Evolutionary conservation across 2,797 vertebrate genomes (phyloP), one percentile per base, ranked within the genome.

Genomic region (Tangara arthus): DNA sequence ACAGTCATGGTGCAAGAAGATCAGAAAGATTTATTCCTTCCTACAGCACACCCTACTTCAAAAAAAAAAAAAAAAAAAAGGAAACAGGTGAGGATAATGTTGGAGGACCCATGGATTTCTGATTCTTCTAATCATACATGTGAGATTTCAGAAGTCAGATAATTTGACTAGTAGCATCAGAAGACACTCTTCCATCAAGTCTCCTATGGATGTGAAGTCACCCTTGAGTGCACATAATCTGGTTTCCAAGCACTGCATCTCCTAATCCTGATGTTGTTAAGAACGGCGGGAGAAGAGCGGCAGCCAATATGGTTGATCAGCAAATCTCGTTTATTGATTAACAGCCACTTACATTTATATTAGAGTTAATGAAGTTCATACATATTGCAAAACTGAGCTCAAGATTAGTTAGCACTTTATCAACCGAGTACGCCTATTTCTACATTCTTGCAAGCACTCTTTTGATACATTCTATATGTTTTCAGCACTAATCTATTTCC

Each of bases 11-110:
- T 28, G 12, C 50, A 92, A 80, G 15, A 65, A 68, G 37, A 82
- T 68, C 35, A 91, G 42, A 89, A 94, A 75, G n/a, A 89, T 44
- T 81, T 61, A 60, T 3, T 92, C 32, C 55, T 66, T 86, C 64
- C 34, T 82, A 35, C n/a, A 49, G 24, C 14, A 69, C 10, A 71
- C 0, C 1, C 15, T 52, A 32, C 34, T 27, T 24, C 5, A 35
- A 50, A 72, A 64, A 44, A 30, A n/a, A n/a, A 44, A 2, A 8
- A 20, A 7, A 23, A 4, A 8, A 13, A 32, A 10, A n/a, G 0
- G 15, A 52, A 34, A 8, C 1, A 57, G 3, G 23, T 35, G 8
- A 73, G 9, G 22, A 76, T 2, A 61, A 9, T 50, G 10, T 22
- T 79, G 37, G 23, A 84, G 13, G 19, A 72, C 20, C 16, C 65